Evolutionary conservation across 2,888 invertebrate genomes (phyloP).

Genomic region (Altica lythri): DNA sequence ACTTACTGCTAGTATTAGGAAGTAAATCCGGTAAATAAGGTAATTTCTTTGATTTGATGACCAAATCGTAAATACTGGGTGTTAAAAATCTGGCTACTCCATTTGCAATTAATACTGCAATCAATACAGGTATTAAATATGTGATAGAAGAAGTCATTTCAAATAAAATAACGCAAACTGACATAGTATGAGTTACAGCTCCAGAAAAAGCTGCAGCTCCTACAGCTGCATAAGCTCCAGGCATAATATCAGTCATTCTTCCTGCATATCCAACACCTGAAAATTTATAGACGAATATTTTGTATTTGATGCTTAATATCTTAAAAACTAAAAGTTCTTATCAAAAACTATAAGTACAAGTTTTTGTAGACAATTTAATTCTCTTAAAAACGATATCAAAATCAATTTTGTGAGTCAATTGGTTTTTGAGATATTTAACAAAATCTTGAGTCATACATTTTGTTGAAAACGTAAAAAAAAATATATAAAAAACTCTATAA

Average conservation of each 20-base stretch:
- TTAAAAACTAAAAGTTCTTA: no score
- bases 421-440: no score
- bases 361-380: no score
- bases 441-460: no score
- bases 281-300: no score
- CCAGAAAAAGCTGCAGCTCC: conserved; percentile 94
- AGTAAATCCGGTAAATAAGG: conserved; percentile 94
- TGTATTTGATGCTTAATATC: no score
- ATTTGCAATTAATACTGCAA: conserved; percentile 92
- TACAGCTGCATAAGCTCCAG: conserved; percentile 94
- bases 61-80: conserved; percentile 96
- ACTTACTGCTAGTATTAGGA: conserved; percentile 72
- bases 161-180: conserved; percentile 91
- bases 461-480: no score
- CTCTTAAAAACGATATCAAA: no score
- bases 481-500: background rate
- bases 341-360: no score
- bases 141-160: conserved; percentile 98
- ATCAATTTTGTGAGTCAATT: no score
- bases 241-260: conserved; percentile 79
- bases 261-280: conserved; percentile 83
- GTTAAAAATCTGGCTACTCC: conserved; percentile 88
- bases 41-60: conserved; percentile 92
- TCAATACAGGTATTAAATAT: conserved; percentile 91
- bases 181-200: conserved; percentile 95